A percentile compares a stretch with the other conserved stretches of the same genome.
These are phyloP conservation scores for Muntiacus reevesi DNA, from an alignment of 2,113 vertebrate genomes.

Conservation along the genomic window DNA sequence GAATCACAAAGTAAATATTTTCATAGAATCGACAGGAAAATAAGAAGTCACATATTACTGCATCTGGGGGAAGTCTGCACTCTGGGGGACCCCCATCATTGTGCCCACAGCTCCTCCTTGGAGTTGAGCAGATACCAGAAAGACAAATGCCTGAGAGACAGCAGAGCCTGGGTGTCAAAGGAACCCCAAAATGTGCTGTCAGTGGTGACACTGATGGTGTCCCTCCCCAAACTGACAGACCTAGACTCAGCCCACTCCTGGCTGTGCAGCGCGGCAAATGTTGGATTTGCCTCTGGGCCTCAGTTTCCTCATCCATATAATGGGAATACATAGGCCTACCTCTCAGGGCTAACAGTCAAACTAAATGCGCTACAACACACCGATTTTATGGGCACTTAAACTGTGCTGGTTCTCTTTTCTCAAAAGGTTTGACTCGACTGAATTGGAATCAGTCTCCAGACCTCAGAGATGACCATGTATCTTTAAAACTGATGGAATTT, in stretches of 20 bases:
- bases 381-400: accelerated
- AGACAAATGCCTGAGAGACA: accelerated
- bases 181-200: accelerated
- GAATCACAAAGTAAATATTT: slow-evolving; percentile 23
- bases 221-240: neutral
- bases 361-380: accelerated
- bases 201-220: accelerated
- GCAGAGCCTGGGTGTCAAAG: accelerated
- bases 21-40: slow-evolving; percentile 28
- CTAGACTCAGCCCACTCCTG: too few species aligned
- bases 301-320: neutral
- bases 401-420: neutral
- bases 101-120: neutral
- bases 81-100: neutral
- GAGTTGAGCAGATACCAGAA: neutral
- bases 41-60: neutral
- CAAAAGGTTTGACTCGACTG: neutral
- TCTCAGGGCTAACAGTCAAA: neutral
- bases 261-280: too few species aligned
- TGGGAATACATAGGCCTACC: neutral
- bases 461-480: neutral
- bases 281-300: neutral
- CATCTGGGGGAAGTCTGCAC: neutral
- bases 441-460: neutral
- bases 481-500: neutral